A percentile compares a stretch with the other conserved stretches of the same genome.
Evolutionary conservation across 2,797 vertebrate species (phyloP).

Genomic region (Trachurus trachurus): DNA sequence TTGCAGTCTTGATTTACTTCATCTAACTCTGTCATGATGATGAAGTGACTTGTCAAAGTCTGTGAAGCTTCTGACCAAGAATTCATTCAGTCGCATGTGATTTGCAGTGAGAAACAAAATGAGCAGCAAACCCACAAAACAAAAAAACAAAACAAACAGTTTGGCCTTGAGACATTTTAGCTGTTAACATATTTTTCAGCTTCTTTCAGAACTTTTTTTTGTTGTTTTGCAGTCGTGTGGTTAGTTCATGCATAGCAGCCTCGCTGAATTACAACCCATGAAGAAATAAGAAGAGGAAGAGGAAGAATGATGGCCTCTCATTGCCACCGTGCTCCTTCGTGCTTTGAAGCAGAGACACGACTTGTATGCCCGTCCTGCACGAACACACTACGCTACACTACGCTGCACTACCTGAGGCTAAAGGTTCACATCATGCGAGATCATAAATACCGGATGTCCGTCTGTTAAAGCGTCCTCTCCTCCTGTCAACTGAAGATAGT

Average conservation of each 20-base stretch:
- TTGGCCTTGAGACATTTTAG: neutral
- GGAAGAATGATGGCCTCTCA: slow-evolving; percentile 23
- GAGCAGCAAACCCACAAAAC: slow-evolving; percentile 20
- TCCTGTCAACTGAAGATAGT: neutral
- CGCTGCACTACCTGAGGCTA: slow-evolving; percentile 31
- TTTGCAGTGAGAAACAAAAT: neutral
- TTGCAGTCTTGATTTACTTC: neutral
- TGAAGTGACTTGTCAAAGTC: neutral
- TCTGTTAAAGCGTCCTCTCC: slow-evolving; percentile 1
- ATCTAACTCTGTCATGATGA: neutral
- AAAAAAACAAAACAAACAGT: neutral
- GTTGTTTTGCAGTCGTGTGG: slow-evolving; percentile 13
- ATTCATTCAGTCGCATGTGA: neutral
- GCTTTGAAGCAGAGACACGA: slow-evolving; percentile 38
- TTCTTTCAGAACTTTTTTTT: neutral
- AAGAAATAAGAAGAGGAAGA: neutral
- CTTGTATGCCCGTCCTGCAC: too few species aligned
- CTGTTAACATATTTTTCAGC: slow-evolving; percentile 9
- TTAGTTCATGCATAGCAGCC: slow-evolving; percentile 15
- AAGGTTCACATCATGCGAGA: slow-evolving; percentile 17
- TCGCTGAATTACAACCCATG: slow-evolving; percentile 35
- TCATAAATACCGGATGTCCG: slow-evolving; percentile 28
- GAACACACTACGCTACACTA: too few species aligned
- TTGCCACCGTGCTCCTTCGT: neutral
- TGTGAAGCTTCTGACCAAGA: neutral